A percentile compares a stretch with the other conserved stretches of the same genome.
phyloP scores from a whole-genome alignment of 2,797 vertebrate species.

The Sparus aurata region DNA sequence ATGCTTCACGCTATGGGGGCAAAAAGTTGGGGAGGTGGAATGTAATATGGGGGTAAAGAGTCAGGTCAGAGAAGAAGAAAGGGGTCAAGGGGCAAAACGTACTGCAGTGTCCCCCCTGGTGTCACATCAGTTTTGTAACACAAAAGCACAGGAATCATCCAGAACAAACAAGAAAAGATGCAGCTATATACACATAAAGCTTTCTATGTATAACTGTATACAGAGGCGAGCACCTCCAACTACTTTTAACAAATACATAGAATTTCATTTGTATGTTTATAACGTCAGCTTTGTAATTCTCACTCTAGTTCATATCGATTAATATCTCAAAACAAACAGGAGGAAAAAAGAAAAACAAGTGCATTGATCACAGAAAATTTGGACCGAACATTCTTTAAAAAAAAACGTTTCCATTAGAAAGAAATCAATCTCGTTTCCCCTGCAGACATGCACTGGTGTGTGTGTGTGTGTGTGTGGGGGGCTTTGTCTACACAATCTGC shows the following conservation, averaged over 20 bases:
- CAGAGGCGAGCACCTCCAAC: slow-evolving; percentile 68
- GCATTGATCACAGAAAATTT: slow-evolving; percentile 72
- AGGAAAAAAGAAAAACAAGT: slow-evolving; percentile 53
- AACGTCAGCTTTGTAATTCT: slow-evolving; percentile 70
- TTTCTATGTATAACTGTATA: slow-evolving; percentile 82
- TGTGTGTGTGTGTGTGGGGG: slow-evolving; percentile 40
- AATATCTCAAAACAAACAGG: slow-evolving; percentile 64
- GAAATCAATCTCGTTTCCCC: slow-evolving; percentile 57
- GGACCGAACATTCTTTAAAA: slow-evolving; percentile 59
- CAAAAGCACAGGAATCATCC: slow-evolving; percentile 78
- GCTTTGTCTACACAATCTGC: slow-evolving; percentile 58
- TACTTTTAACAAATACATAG: slow-evolving; percentile 81
- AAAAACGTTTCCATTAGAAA: slow-evolving; percentile 57
- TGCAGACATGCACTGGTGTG: slow-evolving; percentile 72
- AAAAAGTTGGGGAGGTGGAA: slow-evolving; percentile 34
- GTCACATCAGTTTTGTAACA: slow-evolving; percentile 80
- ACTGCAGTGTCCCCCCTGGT: slow-evolving; percentile 74
- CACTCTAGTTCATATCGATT: slow-evolving; percentile 73
- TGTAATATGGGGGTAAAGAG: slow-evolving; percentile 15
- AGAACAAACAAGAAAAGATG: slow-evolving; percentile 79
- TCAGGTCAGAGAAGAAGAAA: slow-evolving; percentile 12
- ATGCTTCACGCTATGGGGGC: slow-evolving; percentile 80
- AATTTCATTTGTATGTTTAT: slow-evolving; percentile 76
- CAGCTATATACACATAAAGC: slow-evolving; percentile 84
- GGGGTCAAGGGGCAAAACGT: slow-evolving; percentile 49